Evolutionary conservation across 1,140 invertebrate genomes (phyloP), one percentile per base, ranked within the genome.

Genomic region (Tigriopus japonicus): DNA sequence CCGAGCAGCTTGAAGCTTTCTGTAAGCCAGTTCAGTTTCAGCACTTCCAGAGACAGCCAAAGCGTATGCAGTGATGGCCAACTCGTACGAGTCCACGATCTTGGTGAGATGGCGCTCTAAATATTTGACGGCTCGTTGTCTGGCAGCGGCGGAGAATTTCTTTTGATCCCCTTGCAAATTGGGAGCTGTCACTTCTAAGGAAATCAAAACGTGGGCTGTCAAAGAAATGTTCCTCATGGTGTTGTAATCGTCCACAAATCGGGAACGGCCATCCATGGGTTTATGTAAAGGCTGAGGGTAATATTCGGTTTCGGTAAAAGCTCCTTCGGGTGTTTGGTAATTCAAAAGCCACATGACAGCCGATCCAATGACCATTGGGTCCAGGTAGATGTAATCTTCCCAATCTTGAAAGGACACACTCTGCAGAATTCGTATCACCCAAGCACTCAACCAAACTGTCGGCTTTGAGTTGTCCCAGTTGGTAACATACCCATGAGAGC

Each of bases 371-470:
- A 77, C 70, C 24, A 66, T 54, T 0, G 68, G 65, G 62, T 77
- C 75, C 14, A 77, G 69, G 53, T 70, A 76, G 54, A 75, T 69
- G 19, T 70, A 58, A 64, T 75, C 73, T 65, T 77, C 76, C 76
- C 76, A 77, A 63, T 78, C 76, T 62, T 74, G 72, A 64, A 75
- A 78, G 40, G 71, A 67, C 1, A 71, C 72, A 43, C 73, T 65
- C 19, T 70, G 68, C 28, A 77, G 69, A 10, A 73, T 67, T 51
- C 73, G 67, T 0, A 73, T 64, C 14, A 69, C 72, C 69, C 74
- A 76, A 9, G 76, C 71, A 21, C 75, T 75, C 51, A 76, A 75
- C 75, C 75, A 77, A 19, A 77, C 71, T 67, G 71, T 74, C 6
- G 73, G 71, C 28, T 64, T 64, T 15, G 69, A 67, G 42, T 64